Evolutionary conservation across 2,797 vertebrate species (phyloP).

Genomic region (Synanceia verrucosa): DNA sequence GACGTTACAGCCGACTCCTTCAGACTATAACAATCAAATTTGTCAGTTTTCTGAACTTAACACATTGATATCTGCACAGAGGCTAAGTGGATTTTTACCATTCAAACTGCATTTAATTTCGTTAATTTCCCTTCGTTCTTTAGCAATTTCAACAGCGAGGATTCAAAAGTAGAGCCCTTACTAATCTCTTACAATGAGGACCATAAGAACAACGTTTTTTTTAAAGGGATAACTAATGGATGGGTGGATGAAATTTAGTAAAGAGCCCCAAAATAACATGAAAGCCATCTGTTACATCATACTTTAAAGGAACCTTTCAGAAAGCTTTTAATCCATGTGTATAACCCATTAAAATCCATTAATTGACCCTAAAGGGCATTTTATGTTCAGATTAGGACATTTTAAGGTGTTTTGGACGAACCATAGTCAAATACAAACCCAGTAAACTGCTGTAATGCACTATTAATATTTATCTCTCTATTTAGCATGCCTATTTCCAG

Average conservation of each 20-base stretch:
- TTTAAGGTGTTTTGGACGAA: background rate
- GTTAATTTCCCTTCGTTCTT: background rate
- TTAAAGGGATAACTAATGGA: background rate
- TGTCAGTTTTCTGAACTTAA: background rate
- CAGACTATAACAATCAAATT: background rate
- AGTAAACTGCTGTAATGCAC: background rate
- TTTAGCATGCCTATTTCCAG: too few species aligned
- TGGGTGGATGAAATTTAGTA: background rate
- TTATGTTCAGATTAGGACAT: background rate
- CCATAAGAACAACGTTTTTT: background rate
- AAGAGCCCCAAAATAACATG: background rate
- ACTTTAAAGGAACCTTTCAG: background rate
- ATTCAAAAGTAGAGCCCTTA: too few species aligned
- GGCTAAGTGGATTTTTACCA: background rate
- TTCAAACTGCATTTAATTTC: background rate
- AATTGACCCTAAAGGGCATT: background rate
- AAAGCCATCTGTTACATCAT: background rate
- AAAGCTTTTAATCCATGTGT: background rate
- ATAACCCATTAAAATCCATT: background rate
- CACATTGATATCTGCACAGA: background rate
- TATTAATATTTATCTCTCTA: background rate
- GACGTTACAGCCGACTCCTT: background rate
- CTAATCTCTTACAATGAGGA: background rate
- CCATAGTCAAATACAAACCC: background rate
- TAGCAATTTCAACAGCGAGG: background rate